These are phyloP conservation scores for Gymnothorax reevesii DNA, from an alignment of 2,797 vertebrate genomes.

Conservation along the genomic window DNA sequence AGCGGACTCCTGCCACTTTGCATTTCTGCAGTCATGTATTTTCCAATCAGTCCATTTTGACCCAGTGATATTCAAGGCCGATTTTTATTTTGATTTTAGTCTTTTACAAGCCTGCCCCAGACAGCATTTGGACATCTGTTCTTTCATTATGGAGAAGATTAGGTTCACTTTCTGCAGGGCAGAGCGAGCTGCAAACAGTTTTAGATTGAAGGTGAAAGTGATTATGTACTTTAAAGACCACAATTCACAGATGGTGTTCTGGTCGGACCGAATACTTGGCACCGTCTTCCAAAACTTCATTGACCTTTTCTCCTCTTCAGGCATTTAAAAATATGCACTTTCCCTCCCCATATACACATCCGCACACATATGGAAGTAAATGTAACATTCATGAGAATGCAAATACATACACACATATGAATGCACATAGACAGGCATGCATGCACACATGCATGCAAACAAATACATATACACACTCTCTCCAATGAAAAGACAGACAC, in stretches of 20 bases:
- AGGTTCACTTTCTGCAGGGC: slow-evolving; percentile 1
- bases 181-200: neutral
- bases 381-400: too few species aligned
- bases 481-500: too few species aligned
- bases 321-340: slow-evolving; percentile 45
- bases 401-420: too few species aligned
- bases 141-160: slow-evolving; percentile 12
- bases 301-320: slow-evolving; percentile 41
- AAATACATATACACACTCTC: too few species aligned
- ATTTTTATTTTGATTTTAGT: neutral
- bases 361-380: too few species aligned
- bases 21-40: slow-evolving; percentile 2
- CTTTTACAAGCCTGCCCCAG: slow-evolving; percentile 13
- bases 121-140: slow-evolving; percentile 14
- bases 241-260: slow-evolving; percentile 41
- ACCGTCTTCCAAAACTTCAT: slow-evolving; percentile 37
- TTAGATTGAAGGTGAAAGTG: slow-evolving; percentile 31
- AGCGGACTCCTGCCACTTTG: neutral
- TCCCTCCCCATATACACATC: neutral
- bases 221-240: slow-evolving; percentile 45
- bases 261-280: slow-evolving; percentile 45
- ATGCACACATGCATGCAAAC: too few species aligned
- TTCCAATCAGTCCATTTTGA: neutral
- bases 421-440: too few species aligned
- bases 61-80: neutral